A percentile compares a stretch with the other conserved stretches of the same genome.
phyloP scores from a whole-genome alignment of 2,888 invertebrate species.

The Dynastes maya region DNA sequence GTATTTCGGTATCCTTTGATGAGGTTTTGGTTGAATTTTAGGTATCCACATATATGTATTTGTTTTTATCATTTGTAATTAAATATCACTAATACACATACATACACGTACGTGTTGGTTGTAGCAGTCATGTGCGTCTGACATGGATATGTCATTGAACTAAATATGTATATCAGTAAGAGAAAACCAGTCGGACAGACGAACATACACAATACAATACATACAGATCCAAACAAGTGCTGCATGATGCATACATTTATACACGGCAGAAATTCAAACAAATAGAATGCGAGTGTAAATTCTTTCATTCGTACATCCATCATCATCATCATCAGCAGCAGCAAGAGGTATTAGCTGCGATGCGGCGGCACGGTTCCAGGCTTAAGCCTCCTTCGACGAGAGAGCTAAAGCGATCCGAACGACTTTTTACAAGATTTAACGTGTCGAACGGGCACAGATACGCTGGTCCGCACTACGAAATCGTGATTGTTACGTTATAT shows the following conservation, averaged over 20 bases:
- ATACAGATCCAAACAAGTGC: not conserved
- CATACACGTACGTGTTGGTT: too few relatives aligned
- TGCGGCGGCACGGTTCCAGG: not conserved
- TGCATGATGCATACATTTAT: not conserved
- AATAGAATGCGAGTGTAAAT: slow-evolving; percentile 40
- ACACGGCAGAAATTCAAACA: slow-evolving; percentile 13
- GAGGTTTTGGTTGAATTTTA: too few relatives aligned
- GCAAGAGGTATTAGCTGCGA: slow-evolving; percentile 2
- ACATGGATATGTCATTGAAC: slow-evolving; percentile 1
- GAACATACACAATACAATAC: slow-evolving; percentile 8
- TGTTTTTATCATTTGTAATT: too few relatives aligned
- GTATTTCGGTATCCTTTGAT: too few relatives aligned
- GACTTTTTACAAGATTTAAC: not conserved
- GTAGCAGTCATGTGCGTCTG: not conserved
- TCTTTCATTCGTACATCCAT: slow-evolving; percentile 38
- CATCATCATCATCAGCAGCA: slow-evolving; percentile 22
- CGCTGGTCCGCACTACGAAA: slow-evolving; percentile 37
- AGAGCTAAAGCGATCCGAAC: slow-evolving; percentile 10
- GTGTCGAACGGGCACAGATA: not conserved
- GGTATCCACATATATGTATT: too few relatives aligned
- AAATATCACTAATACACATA: too few relatives aligned
- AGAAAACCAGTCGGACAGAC: slow-evolving; percentile 24
- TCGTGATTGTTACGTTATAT: slow-evolving; percentile 43
- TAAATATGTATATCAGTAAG: slow-evolving; percentile 9
- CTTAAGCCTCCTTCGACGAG: not conserved